Base-by-base conservation (phyloP, 2,888 invertebrate genomes). In the Smittia sp. region DNA sequence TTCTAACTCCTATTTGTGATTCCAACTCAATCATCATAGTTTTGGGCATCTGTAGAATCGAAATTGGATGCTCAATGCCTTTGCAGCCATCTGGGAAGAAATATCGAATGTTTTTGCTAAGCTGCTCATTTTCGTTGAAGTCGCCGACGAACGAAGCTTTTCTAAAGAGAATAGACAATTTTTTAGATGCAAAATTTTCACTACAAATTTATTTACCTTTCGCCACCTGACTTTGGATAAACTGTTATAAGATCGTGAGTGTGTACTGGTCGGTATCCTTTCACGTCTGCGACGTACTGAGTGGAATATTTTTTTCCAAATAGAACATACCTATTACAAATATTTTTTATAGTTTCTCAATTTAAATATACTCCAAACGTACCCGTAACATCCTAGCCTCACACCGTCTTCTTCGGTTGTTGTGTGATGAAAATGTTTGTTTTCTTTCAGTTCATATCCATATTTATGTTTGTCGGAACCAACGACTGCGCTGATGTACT, bases 351-450 rank as follows among this genome's bases (percentile, higher is more conserved):
- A n/a, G n/a, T n/a, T n/a, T n/a, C n/a, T n/a, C n/a, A n/a, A n/a
- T n/a, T n/a, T n/a, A n/a, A n/a, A n/a, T n/a, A n/a, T n/a, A n/a
- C n/a, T n/a, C n/a, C n/a, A n/a, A n/a, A n/a, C n/a, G 52, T 68
- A 25, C 3, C 69, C 69, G 18, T 69, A 69, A n/a, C 69, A 69
- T 25, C 69, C 69, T 25, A 69, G 24, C 18, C 69, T 20, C 6
- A 69, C 69, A 6, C 69, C 69, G 11, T 69, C 69, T 0, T 27
- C 52, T 25, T 69, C 27, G 18, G 46, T 52, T 11, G 52, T 69
- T 7, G 69, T 69, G n/a, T 69, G 69, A 69, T 69, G 69, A 54
- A 69, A 69, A n/a, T 54, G 52, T 32, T 54, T 69, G 32, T 69
- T 69, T 9, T 69, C 69, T 39, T 32, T 69, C 24, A 69, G 41